These are phyloP conservation scores for Zaprionus ghesquierei DNA, from an alignment of 1,140 invertebrate species.

Conservation along the genomic window DNA sequence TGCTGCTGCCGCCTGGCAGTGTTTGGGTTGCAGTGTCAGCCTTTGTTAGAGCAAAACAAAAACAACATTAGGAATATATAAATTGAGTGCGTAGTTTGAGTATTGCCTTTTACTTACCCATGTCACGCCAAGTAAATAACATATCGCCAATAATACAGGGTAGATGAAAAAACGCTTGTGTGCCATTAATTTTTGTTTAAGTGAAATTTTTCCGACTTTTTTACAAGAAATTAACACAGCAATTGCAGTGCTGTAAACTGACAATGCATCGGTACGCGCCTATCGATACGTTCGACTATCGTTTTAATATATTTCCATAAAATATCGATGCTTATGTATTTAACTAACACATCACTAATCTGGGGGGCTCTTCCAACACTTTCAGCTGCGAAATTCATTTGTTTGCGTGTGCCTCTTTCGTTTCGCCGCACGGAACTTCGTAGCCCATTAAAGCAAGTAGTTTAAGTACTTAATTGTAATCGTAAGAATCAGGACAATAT, in stretches of 20 bases:
- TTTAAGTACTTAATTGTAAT: conserved; percentile 28
- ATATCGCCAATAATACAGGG: conserved; percentile 72
- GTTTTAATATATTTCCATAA: background rate
- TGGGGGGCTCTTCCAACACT: background rate
- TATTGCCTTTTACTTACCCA: conserved; percentile 53
- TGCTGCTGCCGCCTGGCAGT: conserved; percentile 38
- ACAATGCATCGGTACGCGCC: background rate
- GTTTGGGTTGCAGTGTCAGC: conserved; percentile 62
- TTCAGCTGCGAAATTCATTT: conserved; percentile 42
- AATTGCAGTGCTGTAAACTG: conserved; percentile 27
- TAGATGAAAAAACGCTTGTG: conserved; percentile 72
- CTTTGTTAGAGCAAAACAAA: conserved; percentile 46
- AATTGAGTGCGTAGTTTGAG: background rate
- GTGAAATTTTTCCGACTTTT: conserved; percentile 65
- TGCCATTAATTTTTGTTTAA: conserved; percentile 79
- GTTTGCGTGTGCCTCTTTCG: conserved; percentile 59
- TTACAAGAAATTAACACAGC: conserved; percentile 28
- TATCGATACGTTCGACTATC: conserved; percentile 13
- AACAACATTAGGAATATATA: conserved; percentile 11
- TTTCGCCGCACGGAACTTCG: conserved; percentile 23
- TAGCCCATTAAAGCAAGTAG: background rate
- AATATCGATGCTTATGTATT: background rate
- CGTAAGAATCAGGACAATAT: conserved; percentile 21
- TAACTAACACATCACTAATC: background rate
- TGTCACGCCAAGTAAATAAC: conserved; percentile 82